These are phyloP conservation scores for Drosophila guanche DNA, from an alignment of 1,140 invertebrate species.

Conservation along the genomic window DNA sequence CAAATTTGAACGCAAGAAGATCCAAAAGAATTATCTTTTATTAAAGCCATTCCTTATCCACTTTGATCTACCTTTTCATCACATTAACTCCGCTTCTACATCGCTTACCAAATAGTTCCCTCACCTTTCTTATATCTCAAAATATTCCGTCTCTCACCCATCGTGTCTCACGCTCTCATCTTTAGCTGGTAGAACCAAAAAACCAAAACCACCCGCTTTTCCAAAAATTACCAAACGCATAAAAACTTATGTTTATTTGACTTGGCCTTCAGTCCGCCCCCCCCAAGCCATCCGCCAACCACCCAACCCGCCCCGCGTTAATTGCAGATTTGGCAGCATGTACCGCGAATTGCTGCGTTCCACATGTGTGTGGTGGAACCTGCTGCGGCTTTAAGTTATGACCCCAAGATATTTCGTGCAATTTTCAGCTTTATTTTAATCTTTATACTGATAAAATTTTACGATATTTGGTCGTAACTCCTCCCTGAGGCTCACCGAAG, in stretches of 20 bases:
- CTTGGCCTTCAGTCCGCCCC: slow-evolving; percentile 64
- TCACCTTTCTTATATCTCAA: too few species aligned
- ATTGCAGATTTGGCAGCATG: slow-evolving; percentile 55
- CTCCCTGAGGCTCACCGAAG: background rate
- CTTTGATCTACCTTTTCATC: too few species aligned
- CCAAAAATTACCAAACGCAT: slow-evolving; percentile 68
- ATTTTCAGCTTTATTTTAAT: slow-evolving; percentile 76
- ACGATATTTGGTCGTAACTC: slow-evolving; percentile 53
- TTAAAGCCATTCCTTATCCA: too few species aligned
- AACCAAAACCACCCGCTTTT: slow-evolving; percentile 35
- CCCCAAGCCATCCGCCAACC: slow-evolving; percentile 15
- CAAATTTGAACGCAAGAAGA: too few species aligned
- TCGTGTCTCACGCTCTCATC: slow-evolving; percentile 25
- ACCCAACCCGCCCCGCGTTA: slow-evolving; percentile 40
- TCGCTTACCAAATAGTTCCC: too few species aligned
- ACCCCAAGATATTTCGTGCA: slow-evolving; percentile 56
- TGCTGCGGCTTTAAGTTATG: slow-evolving; percentile 55
- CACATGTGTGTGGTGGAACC: slow-evolving; percentile 45
- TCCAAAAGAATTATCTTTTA: too few species aligned
- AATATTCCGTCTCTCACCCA: too few species aligned
- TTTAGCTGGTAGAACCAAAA: slow-evolving; percentile 12
- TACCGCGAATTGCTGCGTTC: slow-evolving; percentile 45
- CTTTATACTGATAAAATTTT: slow-evolving; percentile 73
- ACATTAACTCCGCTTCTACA: too few species aligned
- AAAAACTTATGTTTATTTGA: slow-evolving; percentile 82